phyloP scores from a whole-genome alignment of 2,113 vertebrate species.

The Daubentonia madagascariensis region DNA sequence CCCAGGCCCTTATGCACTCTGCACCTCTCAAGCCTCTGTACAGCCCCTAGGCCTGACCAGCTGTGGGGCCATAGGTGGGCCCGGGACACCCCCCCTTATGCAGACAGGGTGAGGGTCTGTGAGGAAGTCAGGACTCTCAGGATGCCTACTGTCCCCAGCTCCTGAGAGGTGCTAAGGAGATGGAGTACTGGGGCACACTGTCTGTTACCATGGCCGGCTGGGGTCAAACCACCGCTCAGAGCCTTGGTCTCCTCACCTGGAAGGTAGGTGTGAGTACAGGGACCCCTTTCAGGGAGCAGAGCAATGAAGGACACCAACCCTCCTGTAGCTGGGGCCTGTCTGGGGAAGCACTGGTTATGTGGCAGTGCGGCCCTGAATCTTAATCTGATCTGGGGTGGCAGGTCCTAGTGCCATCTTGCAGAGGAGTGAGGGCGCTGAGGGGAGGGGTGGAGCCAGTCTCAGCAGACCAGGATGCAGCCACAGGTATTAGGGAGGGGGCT shows the following conservation, averaged over 20 bases:
- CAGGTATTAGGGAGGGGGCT: background rate
- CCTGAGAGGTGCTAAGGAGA: background rate
- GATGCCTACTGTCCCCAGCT: background rate
- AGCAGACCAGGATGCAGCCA: background rate
- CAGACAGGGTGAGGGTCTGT: background rate
- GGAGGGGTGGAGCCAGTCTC: background rate
- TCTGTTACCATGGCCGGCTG: background rate
- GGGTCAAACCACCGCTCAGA: background rate
- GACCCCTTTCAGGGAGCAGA: background rate
- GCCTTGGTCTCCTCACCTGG: background rate
- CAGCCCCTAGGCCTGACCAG: background rate
- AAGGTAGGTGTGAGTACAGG: background rate
- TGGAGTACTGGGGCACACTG: background rate
- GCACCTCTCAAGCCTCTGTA: background rate
- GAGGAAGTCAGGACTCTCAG: background rate
- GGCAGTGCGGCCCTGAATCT: background rate
- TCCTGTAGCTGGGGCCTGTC: background rate
- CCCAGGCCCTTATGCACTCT: background rate
- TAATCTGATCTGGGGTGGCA: background rate
- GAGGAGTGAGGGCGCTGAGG: too few species aligned
- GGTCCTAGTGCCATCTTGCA: background rate
- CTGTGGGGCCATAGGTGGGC: background rate
- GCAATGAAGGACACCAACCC: background rate
- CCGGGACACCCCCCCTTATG: background rate
- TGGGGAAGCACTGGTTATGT: background rate